These are phyloP conservation scores for Macrosiphum euphorbiae DNA, from an alignment of 2,888 invertebrate genomes.

Conservation along the genomic window DNA sequence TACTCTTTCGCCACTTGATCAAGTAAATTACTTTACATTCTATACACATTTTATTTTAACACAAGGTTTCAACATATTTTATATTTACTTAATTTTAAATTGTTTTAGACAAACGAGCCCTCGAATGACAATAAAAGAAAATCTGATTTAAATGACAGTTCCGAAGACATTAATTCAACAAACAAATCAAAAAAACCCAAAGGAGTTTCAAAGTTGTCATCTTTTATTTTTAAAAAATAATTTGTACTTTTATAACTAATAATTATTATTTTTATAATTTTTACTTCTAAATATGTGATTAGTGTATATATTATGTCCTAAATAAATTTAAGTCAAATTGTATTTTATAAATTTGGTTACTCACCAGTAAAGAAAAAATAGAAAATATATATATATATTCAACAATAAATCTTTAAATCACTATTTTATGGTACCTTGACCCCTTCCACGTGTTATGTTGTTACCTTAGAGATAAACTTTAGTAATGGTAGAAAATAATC, in stretches of 20 bases:
- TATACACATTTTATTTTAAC: neutral
- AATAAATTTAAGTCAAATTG: conserved; percentile 20
- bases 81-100: neutral
- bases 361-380: neutral
- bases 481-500: conserved; percentile 46
- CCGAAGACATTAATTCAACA: neutral
- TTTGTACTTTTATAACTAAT: neutral
- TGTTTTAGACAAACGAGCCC: conserved; percentile 23
- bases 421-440: conserved; percentile 53
- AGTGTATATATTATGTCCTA: neutral
- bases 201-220: conserved; percentile 61
- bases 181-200: conserved; percentile 59
- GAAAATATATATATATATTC: neutral
- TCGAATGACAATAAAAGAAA: conserved; percentile 52
- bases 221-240: conserved; percentile 62
- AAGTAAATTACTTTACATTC: conserved; percentile 32
- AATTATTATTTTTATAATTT: neutral
- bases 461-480: conserved; percentile 57
- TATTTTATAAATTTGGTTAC: neutral
- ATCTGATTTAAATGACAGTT: conserved; percentile 36
- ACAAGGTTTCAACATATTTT: neutral
- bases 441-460: conserved; percentile 52
- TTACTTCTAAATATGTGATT: conserved; percentile 3
- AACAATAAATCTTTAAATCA: neutral
- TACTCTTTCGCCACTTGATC: conserved; percentile 26